Conservation (phyloP, 2,113 vertebrate species). For the Pachypanchax playfairii region DNA sequence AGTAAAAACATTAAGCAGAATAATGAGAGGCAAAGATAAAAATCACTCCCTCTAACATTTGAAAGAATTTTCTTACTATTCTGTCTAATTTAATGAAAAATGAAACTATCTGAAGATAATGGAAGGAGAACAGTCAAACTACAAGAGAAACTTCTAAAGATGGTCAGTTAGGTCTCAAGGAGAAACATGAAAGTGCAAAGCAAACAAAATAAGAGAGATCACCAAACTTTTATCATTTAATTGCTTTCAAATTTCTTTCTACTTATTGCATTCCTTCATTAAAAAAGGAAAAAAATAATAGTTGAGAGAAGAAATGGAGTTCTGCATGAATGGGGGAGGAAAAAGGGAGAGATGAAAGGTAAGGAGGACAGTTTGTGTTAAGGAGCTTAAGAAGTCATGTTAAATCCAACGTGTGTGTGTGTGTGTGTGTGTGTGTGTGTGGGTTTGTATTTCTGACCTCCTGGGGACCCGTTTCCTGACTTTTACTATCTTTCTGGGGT, state of each 20-base stretch:
- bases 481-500: too few species aligned
- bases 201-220: slow-evolving; percentile 23
- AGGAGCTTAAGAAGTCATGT: slow-evolving; percentile 35
- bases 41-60: slow-evolving; percentile 10
- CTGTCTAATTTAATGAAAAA: slow-evolving; percentile 39
- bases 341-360: slow-evolving; percentile 40
- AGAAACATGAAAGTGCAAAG: slow-evolving; percentile 48
- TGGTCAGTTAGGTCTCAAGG: slow-evolving; percentile 19
- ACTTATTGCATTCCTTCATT: slow-evolving; percentile 25
- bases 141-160: slow-evolving; percentile 19
- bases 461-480: too few species aligned
- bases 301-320: slow-evolving; percentile 7
- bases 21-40: slow-evolving; percentile 22
- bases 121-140: slow-evolving; percentile 7
- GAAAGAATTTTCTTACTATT: neutral
- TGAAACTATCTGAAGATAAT: slow-evolving; percentile 30
- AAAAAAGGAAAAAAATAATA: slow-evolving; percentile 32
- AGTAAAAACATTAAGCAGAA: slow-evolving; percentile 58
- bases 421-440: slow-evolving; percentile 19
- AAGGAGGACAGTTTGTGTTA: slow-evolving; percentile 51
- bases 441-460: neutral
- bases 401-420: slow-evolving; percentile 14
- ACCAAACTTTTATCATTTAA: slow-evolving; percentile 49
- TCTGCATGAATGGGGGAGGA: neutral
- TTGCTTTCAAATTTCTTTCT: slow-evolving; percentile 13